Percentiles rank a stretch among this genome's conserved stretches.
Evolutionary conservation across 2,888 invertebrate species (phyloP).

Genomic region (Synergus gifuensis): DNA sequence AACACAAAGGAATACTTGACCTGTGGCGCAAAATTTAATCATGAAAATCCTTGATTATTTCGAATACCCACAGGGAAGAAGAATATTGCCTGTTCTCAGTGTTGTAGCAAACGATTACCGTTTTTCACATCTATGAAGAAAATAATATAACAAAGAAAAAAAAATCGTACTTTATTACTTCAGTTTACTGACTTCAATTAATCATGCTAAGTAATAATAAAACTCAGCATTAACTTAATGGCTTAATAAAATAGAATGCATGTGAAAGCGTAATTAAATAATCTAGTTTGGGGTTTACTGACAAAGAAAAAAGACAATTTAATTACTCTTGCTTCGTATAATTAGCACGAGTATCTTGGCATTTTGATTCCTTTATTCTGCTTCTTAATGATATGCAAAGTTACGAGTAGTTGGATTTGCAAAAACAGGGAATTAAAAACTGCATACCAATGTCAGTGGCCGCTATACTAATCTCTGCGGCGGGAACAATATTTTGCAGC

Average conservation of each 20-base stretch:
- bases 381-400: conserved; percentile 5
- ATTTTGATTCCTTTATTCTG: not conserved
- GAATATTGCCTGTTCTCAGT: not conserved
- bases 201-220: not conserved
- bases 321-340: not conserved
- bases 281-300: not conserved
- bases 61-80: not conserved
- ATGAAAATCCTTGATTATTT: not conserved
- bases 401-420: conserved; percentile 28
- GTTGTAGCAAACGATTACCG: not conserved
- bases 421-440: conserved; percentile 43
- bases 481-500: conserved; percentile 67
- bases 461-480: conserved; percentile 65
- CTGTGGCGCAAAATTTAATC: not conserved
- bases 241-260: not conserved
- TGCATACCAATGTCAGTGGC: conserved; percentile 52
- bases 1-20: not conserved
- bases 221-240: not conserved
- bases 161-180: not conserved
- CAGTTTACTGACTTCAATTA: not conserved
- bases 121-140: not conserved
- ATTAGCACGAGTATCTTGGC: not conserved
- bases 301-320: not conserved
- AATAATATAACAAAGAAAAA: not conserved
- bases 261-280: not conserved